Evolutionary conservation across 30 jellyfish, hydroid and myxozoan species (phyloP), one percentile per base, ranked within the genome.

Genomic region (Euphysa ruthae): DNA sequence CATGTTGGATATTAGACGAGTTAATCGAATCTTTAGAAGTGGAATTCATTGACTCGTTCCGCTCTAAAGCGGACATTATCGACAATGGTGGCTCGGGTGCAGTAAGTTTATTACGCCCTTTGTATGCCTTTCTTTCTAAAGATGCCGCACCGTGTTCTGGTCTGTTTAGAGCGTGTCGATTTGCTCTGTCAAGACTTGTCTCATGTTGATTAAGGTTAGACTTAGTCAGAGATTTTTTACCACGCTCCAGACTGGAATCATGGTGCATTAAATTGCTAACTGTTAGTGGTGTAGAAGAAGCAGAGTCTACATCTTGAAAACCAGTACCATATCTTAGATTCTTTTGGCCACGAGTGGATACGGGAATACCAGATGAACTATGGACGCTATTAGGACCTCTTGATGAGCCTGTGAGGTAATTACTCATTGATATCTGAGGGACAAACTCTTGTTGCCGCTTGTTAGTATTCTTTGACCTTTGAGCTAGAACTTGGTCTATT

Each of bases 161-260:
- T 16, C 43, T 33, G 12, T 38, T 12, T 38, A n/a, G 52, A 12
- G 12, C n/a, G 1, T 71, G 81, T 33, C 63, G 68, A 63, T 73
- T 71, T n/a, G 63, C 71, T 43, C 98, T 49, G 16, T 90, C 98
- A 4, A 90, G 77, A 77, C 98, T 90, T 33, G 94, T 28, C 22
- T 90, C 98, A 43, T 90, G 98, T 56, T 86, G 96, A 31, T 79
- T 63, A 16, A 86, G 54, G 51, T 90, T 90, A 0, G 94, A 78
- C 21, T 75, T 76, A 18, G 94, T 90, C 69, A 90, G 60, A 27
- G 98, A 95, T 50, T 80, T 80, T 34, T 83, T 60, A 21, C 49
- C 56, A 22, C 96, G 91, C 60, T 90, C 98, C 72, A 90, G 42
- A 76, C 95, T 81, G 26, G 93, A 74, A 35, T 90, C 98, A 28